Evolutionary conservation across 1,140 invertebrate species (phyloP), one percentile per base, ranked within the genome.

Genomic region (Lepidostoma basale): DNA sequence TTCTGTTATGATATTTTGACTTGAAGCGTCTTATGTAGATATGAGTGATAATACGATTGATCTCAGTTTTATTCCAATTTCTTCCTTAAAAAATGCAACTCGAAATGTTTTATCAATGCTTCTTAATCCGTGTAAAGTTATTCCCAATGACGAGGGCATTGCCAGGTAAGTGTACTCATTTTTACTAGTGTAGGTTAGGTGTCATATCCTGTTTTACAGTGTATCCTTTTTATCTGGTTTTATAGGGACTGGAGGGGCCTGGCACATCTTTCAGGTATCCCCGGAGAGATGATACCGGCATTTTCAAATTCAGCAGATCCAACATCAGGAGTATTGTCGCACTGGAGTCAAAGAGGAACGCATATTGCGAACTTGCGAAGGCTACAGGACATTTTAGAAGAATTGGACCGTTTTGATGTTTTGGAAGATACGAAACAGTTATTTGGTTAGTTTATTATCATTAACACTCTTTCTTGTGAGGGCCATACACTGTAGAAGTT

Each of bases 221-320:
- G 1, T 40, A 40, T 12, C 39, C 8, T 23, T 59, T 10, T 59
- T 59, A 36, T 36, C 6, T 39, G n/a, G 22, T 4, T 25, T 73
- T 77, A 52, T 52, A 88, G 89, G 64, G 88, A 91, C 76, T 91
- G 88, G 89, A 80, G 87, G 69, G 89, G 89, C 18, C 74, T 91
- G 5, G 87, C 86, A 0, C 80, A 86, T 63, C 73, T 88, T 39
- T 77, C 79, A 30, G 76, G 77, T 0, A 70, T 86, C 10, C 62
- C 71, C 12, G 76, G 76, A 30, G 78, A 81, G 60, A 39, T 75
- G 26, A 74, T 83, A 23, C 79, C 80, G 25, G 75, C 76, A 6
- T 70, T 86, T 16, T 71, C 75, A 39, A 74, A 76, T 0, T 76
- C 82, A 70, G n/a, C 73, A 25, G 84, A 89, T 78, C 87, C 87